phyloP scores from a whole-genome alignment of 1,140 invertebrate genomes.

The Procambarus virginalis region DNA sequence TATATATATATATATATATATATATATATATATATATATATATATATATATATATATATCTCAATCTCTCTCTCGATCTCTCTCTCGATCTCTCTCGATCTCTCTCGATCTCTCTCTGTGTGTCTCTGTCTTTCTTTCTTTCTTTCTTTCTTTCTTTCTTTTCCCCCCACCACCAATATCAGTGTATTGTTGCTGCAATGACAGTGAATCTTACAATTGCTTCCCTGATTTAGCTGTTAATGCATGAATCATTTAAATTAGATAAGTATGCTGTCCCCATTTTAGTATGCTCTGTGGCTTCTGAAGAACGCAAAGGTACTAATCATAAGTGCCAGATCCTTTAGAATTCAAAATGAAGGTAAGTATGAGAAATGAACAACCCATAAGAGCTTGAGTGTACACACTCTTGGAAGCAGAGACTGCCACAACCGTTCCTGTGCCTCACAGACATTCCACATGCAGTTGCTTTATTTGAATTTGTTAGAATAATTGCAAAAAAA shows the following conservation, averaged over 20 bases:
- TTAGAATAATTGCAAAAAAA: neutral
- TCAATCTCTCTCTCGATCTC: constrained; percentile 20
- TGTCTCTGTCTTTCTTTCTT: too few relatives aligned
- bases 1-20: neutral
- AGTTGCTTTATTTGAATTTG: neutral
- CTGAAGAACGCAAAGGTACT: neutral
- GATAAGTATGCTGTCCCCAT: neutral
- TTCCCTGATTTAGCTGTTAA: constrained; percentile 27
- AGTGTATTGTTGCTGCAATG: too few relatives aligned
- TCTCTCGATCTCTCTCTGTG: too few relatives aligned
- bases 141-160: too few relatives aligned
- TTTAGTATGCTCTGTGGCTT: constrained; percentile 22
- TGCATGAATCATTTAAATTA: constrained; percentile 12
- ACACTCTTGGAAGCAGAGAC: neutral
- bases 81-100: too few relatives aligned
- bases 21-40: constrained; percentile 20
- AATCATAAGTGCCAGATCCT: neutral
- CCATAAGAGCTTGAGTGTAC: neutral
- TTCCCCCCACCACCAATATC: too few relatives aligned
- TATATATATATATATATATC: constrained; percentile 29
- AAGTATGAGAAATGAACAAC: constrained; percentile 5
- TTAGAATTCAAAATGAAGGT: constrained; percentile 1
- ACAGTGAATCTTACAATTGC: neutral
- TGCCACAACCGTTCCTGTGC: neutral
- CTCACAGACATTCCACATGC: neutral